Evolutionary conservation across 2,113 vertebrate species (phyloP).

Genomic region (Gymnorhina tibicen): DNA sequence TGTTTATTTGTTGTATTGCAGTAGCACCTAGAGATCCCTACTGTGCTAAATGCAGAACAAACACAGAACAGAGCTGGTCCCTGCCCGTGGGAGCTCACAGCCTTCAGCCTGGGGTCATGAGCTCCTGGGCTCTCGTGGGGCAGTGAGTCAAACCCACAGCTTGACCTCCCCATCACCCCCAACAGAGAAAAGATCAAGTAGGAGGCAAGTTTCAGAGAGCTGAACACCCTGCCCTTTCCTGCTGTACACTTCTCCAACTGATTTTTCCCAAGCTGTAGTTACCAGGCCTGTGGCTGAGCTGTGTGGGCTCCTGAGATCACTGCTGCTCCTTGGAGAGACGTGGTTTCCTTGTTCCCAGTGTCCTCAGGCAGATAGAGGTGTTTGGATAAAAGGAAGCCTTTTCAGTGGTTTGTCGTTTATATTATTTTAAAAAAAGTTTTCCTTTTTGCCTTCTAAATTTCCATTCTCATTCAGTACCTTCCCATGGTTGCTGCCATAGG

Average conservation of each 20-base stretch:
- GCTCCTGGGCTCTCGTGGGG: not conserved
- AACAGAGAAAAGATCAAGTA: not conserved
- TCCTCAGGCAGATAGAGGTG: slow-evolving; percentile 31
- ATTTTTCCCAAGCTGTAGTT: not conserved
- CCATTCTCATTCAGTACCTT: slow-evolving; percentile 2
- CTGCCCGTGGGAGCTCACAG: slow-evolving; percentile 22
- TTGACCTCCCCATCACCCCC: not conserved
- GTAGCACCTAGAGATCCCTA: slow-evolving; percentile 51
- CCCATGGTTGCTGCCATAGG: not conserved
- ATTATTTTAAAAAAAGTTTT: not conserved
- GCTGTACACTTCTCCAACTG: not conserved
- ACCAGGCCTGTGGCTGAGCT: not conserved
- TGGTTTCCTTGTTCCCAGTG: slow-evolving; percentile 41
- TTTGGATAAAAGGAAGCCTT: slow-evolving; percentile 52
- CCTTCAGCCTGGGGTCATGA: not conserved
- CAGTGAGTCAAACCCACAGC: not conserved
- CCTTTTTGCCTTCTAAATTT: not conserved
- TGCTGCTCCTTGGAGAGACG: slow-evolving; percentile 3
- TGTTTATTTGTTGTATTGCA: slow-evolving; percentile 56
- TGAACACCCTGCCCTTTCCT: not conserved
- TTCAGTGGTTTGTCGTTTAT: slow-evolving; percentile 29
- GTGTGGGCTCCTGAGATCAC: slow-evolving; percentile 36
- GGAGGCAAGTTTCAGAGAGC: not conserved
- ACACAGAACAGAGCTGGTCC: slow-evolving; percentile 44
- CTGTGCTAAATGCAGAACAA: slow-evolving; percentile 50